Percentiles rank a stretch among this genome's conserved stretches.
Conservation (phyloP, 2,797 vertebrate genomes). For the Platyrinchus mystaceus region DNA sequence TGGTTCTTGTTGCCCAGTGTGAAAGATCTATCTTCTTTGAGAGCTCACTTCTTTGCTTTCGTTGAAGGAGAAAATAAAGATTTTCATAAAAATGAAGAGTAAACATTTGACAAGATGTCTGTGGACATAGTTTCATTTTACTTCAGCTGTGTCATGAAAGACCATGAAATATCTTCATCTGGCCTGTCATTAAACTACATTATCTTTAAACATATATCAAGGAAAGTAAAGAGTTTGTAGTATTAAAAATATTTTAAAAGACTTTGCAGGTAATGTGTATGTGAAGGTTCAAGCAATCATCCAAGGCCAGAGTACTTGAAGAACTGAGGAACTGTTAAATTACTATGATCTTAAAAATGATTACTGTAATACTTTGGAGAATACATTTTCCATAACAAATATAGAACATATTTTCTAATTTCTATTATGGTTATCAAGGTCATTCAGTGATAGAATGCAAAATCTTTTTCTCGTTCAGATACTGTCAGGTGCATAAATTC, state of each 20-base stretch:
- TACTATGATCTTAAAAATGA: slow-evolving; percentile 52
- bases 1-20: neutral
- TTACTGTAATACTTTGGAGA: slow-evolving; percentile 37
- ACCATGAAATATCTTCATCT: neutral
- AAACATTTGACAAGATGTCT: neutral
- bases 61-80: neutral
- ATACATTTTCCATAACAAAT: slow-evolving; percentile 32
- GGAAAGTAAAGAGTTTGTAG: neutral
- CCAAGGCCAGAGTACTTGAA: slow-evolving; percentile 28
- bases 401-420: slow-evolving; percentile 48
- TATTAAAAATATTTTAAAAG: neutral
- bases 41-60: neutral
- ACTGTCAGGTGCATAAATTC: slow-evolving; percentile 9
- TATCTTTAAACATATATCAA: neutral
- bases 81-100: neutral
- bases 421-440: slow-evolving; percentile 41
- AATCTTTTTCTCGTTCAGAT: slow-evolving; percentile 34
- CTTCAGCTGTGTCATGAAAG: neutral
- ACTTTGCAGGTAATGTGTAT: neutral
- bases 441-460: slow-evolving; percentile 39
- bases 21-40: neutral
- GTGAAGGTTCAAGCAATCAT: slow-evolving; percentile 30
- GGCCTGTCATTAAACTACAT: neutral
- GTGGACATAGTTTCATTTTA: neutral
- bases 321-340: slow-evolving; percentile 26